These are phyloP conservation scores for Trachelus stipa DNA, from an alignment of 2,888 invertebrate species.

Conservation along the genomic window DNA sequence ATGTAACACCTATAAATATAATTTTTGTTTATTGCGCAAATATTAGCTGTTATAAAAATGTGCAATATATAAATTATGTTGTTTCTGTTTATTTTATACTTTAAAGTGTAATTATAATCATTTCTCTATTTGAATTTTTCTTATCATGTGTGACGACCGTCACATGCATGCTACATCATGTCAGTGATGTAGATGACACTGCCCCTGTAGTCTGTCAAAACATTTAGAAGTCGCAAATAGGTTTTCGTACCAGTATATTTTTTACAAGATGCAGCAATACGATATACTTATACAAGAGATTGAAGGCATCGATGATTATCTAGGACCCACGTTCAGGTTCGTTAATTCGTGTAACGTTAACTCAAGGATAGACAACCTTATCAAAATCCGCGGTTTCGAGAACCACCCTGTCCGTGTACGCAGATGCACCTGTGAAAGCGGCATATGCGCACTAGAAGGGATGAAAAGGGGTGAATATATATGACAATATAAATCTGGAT, in stretches of 20 bases:
- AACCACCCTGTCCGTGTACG: slow-evolving; percentile 44
- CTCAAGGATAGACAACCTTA: neutral
- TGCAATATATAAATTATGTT: too few relatives aligned
- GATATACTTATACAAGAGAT: slow-evolving; percentile 81
- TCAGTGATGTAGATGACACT: too few relatives aligned
- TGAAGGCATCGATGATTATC: slow-evolving; percentile 91
- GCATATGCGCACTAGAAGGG: slow-evolving; percentile 58
- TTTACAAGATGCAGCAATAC: slow-evolving; percentile 65
- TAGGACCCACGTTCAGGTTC: slow-evolving; percentile 90
- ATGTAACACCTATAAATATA: too few relatives aligned
- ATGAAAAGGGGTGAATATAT: slow-evolving; percentile 27
- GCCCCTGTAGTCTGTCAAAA: too few relatives aligned
- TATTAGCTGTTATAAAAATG: too few relatives aligned
- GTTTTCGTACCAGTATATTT: neutral
- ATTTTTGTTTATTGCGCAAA: too few relatives aligned
- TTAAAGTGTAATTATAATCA: too few relatives aligned
- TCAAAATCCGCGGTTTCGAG: slow-evolving; percentile 48
- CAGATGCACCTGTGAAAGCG: slow-evolving; percentile 42
- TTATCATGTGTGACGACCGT: too few relatives aligned
- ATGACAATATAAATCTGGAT: neutral
- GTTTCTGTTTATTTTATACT: too few relatives aligned
- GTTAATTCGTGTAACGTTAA: slow-evolving; percentile 22
- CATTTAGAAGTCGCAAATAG: neutral
- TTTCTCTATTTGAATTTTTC: too few relatives aligned
- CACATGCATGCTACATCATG: too few relatives aligned